Evolutionary conservation across 2,113 vertebrate genomes (phyloP).

Genomic region (Oceanodroma tethys): DNA sequence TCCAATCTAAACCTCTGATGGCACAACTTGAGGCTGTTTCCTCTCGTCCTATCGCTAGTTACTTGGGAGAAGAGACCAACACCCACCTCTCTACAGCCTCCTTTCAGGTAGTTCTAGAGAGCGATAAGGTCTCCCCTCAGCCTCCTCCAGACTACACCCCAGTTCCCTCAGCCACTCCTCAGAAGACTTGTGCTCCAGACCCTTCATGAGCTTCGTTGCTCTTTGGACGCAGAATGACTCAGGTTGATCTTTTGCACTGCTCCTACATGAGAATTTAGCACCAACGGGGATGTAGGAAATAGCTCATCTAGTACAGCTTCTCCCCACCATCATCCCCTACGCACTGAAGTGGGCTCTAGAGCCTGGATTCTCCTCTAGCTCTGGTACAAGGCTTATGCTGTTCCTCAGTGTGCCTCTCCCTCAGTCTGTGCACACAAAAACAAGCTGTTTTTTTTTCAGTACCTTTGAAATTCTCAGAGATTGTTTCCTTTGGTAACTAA

Average conservation of each 20-base stretch:
- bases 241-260: accelerated
- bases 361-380: neutral
- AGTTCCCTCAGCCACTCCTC: neutral
- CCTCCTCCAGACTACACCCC: neutral
- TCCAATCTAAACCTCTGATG: neutral
- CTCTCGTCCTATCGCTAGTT: accelerated
- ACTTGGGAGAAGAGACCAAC: accelerated
- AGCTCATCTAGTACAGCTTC: neutral
- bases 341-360: neutral
- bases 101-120: neutral
- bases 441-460: neutral
- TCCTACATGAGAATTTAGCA: neutral
- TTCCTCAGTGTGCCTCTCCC: accelerated
- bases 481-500: neutral
- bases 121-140: neutral
- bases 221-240: accelerated
- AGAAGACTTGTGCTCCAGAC: accelerated
- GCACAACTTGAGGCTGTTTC: accelerated
- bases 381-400: neutral
- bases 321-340: neutral
- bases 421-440: neutral
- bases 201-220: accelerated
- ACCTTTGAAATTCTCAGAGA: neutral
- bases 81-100: accelerated
- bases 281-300: neutral